Evolutionary conservation across 2,797 vertebrate genomes (phyloP).

Genomic region (Falco rusticolus): DNA sequence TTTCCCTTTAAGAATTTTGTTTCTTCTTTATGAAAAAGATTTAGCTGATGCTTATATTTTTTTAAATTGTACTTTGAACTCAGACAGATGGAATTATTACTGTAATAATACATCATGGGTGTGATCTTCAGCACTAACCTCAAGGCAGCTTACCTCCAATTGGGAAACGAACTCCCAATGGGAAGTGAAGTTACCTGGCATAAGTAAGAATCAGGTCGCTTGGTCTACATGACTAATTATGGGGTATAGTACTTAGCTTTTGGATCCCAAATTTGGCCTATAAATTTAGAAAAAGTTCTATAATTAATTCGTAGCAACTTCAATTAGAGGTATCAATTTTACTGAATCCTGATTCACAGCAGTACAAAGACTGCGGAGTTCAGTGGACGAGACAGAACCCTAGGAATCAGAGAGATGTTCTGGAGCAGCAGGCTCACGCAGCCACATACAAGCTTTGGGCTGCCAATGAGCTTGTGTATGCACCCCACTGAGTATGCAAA

Average conservation of each 20-base stretch:
- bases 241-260: background rate
- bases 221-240: conserved; percentile 18
- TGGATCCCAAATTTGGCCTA: background rate
- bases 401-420: background rate
- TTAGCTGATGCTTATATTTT: background rate
- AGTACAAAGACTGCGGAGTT: background rate
- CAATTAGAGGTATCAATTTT: background rate
- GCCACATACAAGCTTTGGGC: background rate
- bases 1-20: background rate
- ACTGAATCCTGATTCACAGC: background rate
- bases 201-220: conserved; percentile 24
- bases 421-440: background rate
- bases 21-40: background rate
- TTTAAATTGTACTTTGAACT: background rate
- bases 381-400: background rate
- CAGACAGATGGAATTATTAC: background rate
- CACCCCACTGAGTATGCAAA: background rate
- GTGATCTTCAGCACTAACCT: background rate
- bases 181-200: background rate
- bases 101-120: background rate
- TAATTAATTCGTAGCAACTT: background rate
- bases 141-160: background rate
- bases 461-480: background rate
- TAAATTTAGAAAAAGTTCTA: background rate
- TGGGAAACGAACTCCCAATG: background rate